Percentiles rank a stretch among this genome's conserved stretches.
Evolutionary conservation across 2,888 invertebrate genomes (phyloP).

Genomic region (Dryadula phaetusa): DNA sequence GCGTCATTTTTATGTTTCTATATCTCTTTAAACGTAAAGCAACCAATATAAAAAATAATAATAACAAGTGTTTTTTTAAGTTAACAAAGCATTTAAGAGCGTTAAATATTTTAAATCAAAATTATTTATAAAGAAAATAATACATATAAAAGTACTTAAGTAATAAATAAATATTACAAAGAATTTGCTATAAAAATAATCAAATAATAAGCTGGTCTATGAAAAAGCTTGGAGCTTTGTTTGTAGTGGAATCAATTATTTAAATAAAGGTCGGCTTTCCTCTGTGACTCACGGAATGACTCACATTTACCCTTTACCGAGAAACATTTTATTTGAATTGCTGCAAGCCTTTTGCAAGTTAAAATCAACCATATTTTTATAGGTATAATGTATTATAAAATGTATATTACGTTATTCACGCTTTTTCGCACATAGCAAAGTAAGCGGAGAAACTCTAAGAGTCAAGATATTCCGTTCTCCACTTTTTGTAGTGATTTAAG

Average conservation of each 20-base stretch:
- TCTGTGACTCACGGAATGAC: conserved; percentile 44
- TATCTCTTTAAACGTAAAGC: too few species aligned
- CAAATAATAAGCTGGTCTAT: conserved; percentile 4
- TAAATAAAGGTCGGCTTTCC: conserved; percentile 41
- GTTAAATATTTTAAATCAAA: background rate
- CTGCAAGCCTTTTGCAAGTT: conserved; percentile 9
- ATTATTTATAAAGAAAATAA: background rate
- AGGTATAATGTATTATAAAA: background rate
- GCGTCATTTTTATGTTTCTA: too few species aligned
- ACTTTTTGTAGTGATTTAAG: too few species aligned
- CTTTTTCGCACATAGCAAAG: too few species aligned
- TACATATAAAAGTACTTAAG: background rate
- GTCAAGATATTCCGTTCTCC: too few species aligned
- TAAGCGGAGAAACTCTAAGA: too few species aligned
- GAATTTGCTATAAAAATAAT: background rate
- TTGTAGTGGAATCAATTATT: conserved; percentile 40
- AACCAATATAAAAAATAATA: too few species aligned
- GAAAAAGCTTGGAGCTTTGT: conserved; percentile 20
- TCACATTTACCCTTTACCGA: conserved; percentile 37
- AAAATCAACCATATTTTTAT: conserved; percentile 8
- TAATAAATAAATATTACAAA: background rate
- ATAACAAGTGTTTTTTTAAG: too few species aligned
- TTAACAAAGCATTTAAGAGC: too few species aligned
- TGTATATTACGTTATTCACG: background rate
- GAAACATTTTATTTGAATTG: conserved; percentile 30